These are phyloP conservation scores for Podarcis lilfordi DNA, from an alignment of 2,797 vertebrate genomes.

Conservation along the genomic window DNA sequence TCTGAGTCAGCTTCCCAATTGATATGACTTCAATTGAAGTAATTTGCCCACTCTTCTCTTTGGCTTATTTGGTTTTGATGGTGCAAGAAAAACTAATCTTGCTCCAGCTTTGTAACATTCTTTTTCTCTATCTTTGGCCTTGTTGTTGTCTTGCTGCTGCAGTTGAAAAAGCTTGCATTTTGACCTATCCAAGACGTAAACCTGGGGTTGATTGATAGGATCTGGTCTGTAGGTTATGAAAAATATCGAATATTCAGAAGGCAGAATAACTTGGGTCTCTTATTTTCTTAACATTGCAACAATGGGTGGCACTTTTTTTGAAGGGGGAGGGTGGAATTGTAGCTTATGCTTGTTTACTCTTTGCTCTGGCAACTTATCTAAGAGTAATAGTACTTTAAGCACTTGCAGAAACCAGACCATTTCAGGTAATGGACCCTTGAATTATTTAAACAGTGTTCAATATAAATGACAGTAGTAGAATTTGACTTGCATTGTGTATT, in stretches of 20 bases:
- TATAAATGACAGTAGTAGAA: neutral
- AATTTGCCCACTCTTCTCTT: slow-evolving; percentile 67
- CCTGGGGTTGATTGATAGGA: neutral
- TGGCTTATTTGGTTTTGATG: slow-evolving; percentile 58
- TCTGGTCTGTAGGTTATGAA: neutral
- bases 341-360: neutral
- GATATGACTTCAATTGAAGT: slow-evolving; percentile 73
- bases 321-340: neutral
- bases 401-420: neutral
- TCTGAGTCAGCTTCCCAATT: slow-evolving; percentile 63
- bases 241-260: slow-evolving; percentile 3
- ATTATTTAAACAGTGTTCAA: neutral
- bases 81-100: slow-evolving; percentile 59
- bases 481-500: neutral
- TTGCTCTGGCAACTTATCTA: neutral
- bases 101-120: slow-evolving; percentile 21
- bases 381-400: neutral
- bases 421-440: neutral
- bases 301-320: neutral
- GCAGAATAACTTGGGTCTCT: neutral
- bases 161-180: neutral
- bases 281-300: neutral
- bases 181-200: neutral
- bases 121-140: slow-evolving; percentile 23
- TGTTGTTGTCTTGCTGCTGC: slow-evolving; percentile 28